Evolutionary conservation across 1,140 invertebrate species (phyloP), one percentile per base, ranked within the genome.

Genomic region (Anastrepha ludens): DNA sequence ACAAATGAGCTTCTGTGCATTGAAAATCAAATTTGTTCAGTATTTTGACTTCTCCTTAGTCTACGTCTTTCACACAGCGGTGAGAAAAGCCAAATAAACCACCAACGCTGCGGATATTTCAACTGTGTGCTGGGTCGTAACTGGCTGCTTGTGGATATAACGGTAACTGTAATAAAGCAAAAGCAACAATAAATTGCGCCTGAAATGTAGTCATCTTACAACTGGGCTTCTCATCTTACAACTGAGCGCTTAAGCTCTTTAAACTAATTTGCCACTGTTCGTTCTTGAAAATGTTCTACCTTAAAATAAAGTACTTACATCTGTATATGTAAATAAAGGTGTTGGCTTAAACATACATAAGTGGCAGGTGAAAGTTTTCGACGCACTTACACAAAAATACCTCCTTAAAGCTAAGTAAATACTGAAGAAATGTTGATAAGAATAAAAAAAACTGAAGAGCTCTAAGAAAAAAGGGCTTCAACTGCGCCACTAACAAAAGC

Each of bases 241-340:
- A 39, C 67, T 74, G 67, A 74, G 67, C 39, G 67, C 67, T 17
- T 74, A 74, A 74, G 67, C 67, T 74, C 67, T 74, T 74, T 15
- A 74, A 74, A 74, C 67, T 74, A 74, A 74, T 74, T 74, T 74
- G 67, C 44, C 67, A 74, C 39, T 74, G 67, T 74, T 74, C 44
- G 44, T 74, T 74, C 67, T 44, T 74, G 67, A 41, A 11, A 47
- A 47, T 11, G 67, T 74, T 44, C 11, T 17, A 74, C 44, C 67
- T 74, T 74, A 29, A 74, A 74, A 7, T 62, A 13, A 62, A 62
- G 60, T 62, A 62, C 15, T 11, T n/a, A 62, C 15, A 62, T n/a
- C 1, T 47, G 41, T 62, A 0, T 39, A 2, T 74, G 67, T 47
- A 74, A 74, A 41, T 74, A n/a, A 74, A 47, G 39, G 17, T 47